Base-by-base conservation (phyloP, 1,140 invertebrate species). In the Diorhabda elongata region DNA sequence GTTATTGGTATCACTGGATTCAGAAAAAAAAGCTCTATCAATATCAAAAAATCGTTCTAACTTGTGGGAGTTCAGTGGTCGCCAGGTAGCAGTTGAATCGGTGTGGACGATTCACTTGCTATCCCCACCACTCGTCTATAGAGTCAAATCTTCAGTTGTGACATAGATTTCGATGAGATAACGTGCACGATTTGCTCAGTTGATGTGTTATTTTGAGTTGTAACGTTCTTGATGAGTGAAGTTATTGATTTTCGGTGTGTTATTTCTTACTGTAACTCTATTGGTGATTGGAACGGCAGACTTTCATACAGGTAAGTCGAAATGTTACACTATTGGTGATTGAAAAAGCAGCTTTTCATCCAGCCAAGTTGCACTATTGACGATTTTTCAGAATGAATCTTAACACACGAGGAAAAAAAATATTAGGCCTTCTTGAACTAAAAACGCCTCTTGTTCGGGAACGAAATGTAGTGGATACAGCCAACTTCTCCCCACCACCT, bases 361-460 rank as follows among this genome's bases (percentile, higher is more conserved):
- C 59, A 60, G 59, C 59, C 59, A 60, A 60, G 59, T 60, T 60
- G 59, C 59, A 60, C 9, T 60, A 60, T 60, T 60, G 59, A 60
- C n/a, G 6, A n/a, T 7, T 7, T 7, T 7, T 56, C 52, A 56
- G 52, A 26, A 26, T 26, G 26, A 26, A 26, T 26, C 26, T 4
- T 9, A 60, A 61, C 59, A 61, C 26, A 61, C 59, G 59, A 61
- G 59, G 9, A 61, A 26, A 26, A 61, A 61, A 61, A 61, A 61
- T 61, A 61, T 61, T 42, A 61, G 59, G 26, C 59, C 59, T 60
- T 41, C 41, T 60, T 60, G 59, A 60, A 60, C 59, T n/a, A 41
- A 60, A 60, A 60, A 60, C 59, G 26, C 11, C 26, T 61, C 59
- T 61, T 61, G 59, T 42, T 61, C 59, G 8, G 59, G 26, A 61